Evolutionary conservation across 2,797 vertebrate species (phyloP).

Genomic region (Spinus olivaceus): DNA sequence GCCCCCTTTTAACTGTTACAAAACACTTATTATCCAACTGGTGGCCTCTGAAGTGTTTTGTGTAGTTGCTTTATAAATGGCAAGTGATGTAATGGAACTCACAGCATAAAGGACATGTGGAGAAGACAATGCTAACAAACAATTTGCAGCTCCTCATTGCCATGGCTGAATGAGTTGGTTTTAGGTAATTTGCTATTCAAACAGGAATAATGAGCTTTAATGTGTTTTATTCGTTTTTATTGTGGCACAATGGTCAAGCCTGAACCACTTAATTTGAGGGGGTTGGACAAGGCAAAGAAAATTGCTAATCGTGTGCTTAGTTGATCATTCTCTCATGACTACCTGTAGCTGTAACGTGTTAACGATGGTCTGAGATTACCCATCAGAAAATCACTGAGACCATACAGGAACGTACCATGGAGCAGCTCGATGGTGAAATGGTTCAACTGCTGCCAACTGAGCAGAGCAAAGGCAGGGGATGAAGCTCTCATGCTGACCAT

Average conservation of each 20-base stretch:
- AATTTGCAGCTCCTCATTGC: neutral
- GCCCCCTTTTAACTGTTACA: neutral
- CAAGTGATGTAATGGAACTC: neutral
- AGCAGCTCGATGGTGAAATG: neutral
- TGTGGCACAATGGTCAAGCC: neutral
- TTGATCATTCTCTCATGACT: neutral
- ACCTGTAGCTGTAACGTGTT: neutral
- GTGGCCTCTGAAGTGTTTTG: neutral
- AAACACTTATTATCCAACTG: neutral
- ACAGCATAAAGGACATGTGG: neutral
- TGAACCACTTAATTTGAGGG: neutral
- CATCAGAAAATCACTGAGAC: neutral
- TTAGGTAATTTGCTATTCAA: neutral
- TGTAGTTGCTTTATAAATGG: neutral
- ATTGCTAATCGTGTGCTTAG: neutral
- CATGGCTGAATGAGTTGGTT: neutral
- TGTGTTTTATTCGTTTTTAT: neutral
- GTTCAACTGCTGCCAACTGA: neutral
- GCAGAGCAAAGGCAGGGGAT: neutral
- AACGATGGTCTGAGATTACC: neutral
- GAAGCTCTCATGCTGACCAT: rapidly evolving
- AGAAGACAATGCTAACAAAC: neutral
- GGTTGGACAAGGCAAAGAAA: neutral
- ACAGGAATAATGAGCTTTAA: neutral
- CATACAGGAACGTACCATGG: neutral